Evolutionary conservation across 2,888 invertebrate genomes (phyloP).

Genomic region (Agelastica alni): DNA sequence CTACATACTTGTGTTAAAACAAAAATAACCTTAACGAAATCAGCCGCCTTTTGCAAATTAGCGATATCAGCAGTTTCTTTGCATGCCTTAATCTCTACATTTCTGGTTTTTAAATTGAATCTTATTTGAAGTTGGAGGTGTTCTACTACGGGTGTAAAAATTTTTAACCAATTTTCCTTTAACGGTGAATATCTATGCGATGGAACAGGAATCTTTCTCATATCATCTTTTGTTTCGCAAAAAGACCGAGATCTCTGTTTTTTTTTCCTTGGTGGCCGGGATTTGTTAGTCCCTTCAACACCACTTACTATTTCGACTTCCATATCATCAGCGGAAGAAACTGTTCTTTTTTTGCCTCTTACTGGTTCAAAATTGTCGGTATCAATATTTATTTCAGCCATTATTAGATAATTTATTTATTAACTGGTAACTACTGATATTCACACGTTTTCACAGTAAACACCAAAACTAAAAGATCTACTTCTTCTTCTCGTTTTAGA

Average conservation of each 20-base stretch:
- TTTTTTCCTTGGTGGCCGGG: conserved; percentile 41
- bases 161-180: conserved; percentile 96
- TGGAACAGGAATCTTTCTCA: conserved; percentile 86
- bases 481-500: too few relatives aligned
- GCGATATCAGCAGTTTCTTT: conserved; percentile 81
- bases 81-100: conserved; percentile 80
- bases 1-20: too few relatives aligned
- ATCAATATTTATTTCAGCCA: conserved; percentile 59
- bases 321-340: conserved; percentile 63
- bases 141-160: conserved; percentile 95
- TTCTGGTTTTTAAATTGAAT: conserved; percentile 88
- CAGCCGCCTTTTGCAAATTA: conserved; percentile 95
- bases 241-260: conserved; percentile 41
- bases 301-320: conserved; percentile 71
- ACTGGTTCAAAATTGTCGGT: conserved; percentile 61
- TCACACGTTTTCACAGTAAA: conserved; percentile 3
- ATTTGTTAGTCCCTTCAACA: conserved; percentile 61
- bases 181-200: conserved; percentile 91
- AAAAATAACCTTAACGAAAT: conserved; percentile 78
- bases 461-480: neutral
- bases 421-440: neutral
- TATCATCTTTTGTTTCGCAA: conserved; percentile 63
- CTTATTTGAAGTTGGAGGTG: conserved; percentile 91
- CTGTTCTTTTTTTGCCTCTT: conserved; percentile 61
- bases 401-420: conserved; percentile 5